Evolutionary conservation across 2,113 vertebrate species (phyloP).

Genomic region (Corvus cornix): DNA sequence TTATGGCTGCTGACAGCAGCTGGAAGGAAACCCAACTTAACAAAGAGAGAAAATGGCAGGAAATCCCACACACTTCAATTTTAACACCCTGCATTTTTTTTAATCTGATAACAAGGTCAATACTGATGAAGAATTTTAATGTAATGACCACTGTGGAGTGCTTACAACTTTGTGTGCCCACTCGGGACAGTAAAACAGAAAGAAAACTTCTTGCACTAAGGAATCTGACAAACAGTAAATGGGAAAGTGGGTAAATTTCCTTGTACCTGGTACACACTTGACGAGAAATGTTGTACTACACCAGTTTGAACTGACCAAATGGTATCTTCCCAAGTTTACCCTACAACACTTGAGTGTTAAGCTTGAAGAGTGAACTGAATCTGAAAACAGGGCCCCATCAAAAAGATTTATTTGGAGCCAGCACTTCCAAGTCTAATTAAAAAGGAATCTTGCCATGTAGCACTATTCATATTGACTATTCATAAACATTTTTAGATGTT

Average conservation of each 20-base stretch:
- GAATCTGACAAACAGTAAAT: neutral
- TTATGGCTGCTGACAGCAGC: neutral
- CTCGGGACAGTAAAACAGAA: neutral
- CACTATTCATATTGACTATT: neutral
- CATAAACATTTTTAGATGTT: neutral
- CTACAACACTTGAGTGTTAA: neutral
- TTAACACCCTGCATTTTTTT: neutral
- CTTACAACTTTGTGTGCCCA: neutral
- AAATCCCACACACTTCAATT: neutral
- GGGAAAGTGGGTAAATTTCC: neutral
- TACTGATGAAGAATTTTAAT: neutral
- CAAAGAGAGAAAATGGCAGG: neutral
- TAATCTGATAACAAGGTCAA: neutral
- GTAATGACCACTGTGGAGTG: neutral
- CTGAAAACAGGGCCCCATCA: neutral
- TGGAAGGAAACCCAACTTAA: neutral
- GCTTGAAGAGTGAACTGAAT: neutral
- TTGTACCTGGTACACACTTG: too few species aligned
- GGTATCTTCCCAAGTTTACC: neutral
- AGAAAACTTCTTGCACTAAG: neutral
- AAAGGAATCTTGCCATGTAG: neutral
- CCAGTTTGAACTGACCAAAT: neutral
- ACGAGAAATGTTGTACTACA: neutral
- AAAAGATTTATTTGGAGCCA: neutral
- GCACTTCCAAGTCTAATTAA: neutral